Evolutionary conservation across 2,888 invertebrate species (phyloP), one percentile per base, ranked within the genome.

Genomic region (Diarsia dahlii): DNA sequence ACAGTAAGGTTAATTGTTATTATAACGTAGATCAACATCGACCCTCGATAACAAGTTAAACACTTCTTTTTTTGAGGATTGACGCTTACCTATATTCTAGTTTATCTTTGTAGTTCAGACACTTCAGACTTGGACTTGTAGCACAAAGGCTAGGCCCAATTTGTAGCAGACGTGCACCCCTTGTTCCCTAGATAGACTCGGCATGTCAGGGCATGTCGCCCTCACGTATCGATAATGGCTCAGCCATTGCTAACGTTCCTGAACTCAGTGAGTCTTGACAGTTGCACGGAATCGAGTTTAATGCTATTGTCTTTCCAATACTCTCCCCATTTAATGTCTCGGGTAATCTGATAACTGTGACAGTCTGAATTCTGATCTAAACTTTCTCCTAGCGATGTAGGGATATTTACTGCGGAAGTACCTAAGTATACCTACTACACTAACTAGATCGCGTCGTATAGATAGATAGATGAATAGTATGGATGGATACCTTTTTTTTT

Each of bases 1-100:
- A 83, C 79, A 80, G 73, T 78, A 78, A 84, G 62, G 80, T 80
- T 84, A 87, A 87, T 84, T 87, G 80, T 87, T 87, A 74, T 81
- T 81, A 81, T 73, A 86, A 81, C 79, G 81, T 73, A 71, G 77
- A 76, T 74, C 46, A 54, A 63, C 66, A 68, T 74, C 69, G 67
- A 58, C 56, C 58, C 52, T 74, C 68, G 64, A 63, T 54, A 80
- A 72, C 66, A 73, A 80, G 56, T 72, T 77, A 71, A 76, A 78
- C 46, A 58, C 45, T 67, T 52, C 45, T 80, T 85, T 82, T 73
- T 46, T 60, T 63, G 52, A 80, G 54, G 28, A 69, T 65, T 80
- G 20, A 3, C 20, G 18, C 58, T 18, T 28, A 28, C 18, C 28
- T 58, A 15, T 28, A 58, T 18, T 15, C 28, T 28, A 58, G 28